A percentile compares a stretch with the other conserved stretches of the same genome.
These are phyloP conservation scores for Phrynosoma blainvillii DNA, from an alignment of 2,113 vertebrate species.

Conservation along the genomic window DNA sequence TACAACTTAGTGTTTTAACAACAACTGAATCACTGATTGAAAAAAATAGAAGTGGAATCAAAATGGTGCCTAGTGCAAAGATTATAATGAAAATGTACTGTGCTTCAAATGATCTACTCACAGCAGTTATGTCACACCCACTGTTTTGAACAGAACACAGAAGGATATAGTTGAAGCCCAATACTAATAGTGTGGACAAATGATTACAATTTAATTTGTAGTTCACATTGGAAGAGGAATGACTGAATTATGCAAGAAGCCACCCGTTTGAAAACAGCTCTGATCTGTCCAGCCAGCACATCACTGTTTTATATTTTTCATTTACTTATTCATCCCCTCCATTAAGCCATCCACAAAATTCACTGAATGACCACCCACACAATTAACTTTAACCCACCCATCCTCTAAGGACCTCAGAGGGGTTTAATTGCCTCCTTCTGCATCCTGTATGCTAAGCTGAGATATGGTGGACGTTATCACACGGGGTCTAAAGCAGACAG, in stretches of 20 bases:
- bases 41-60: no score
- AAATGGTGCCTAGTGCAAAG: no score
- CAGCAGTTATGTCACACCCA: background rate
- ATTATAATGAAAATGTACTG: no score
- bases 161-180: background rate
- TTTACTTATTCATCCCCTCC: background rate
- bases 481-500: no score
- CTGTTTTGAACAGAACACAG: background rate
- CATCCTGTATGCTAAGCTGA: background rate
- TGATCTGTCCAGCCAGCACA: background rate
- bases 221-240: background rate
- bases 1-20: no score
- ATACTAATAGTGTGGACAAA: background rate
- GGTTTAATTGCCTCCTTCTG: background rate
- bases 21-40: no score
- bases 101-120: background rate
- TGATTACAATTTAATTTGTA: background rate
- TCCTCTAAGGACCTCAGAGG: background rate
- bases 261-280: background rate
- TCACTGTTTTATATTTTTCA: background rate
- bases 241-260: background rate
- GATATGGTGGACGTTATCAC: no score
- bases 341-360: background rate
- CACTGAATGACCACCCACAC: background rate
- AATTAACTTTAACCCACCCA: background rate